Evolutionary conservation across 1,140 invertebrate species (phyloP).

Genomic region (Polypedilum pembai): DNA sequence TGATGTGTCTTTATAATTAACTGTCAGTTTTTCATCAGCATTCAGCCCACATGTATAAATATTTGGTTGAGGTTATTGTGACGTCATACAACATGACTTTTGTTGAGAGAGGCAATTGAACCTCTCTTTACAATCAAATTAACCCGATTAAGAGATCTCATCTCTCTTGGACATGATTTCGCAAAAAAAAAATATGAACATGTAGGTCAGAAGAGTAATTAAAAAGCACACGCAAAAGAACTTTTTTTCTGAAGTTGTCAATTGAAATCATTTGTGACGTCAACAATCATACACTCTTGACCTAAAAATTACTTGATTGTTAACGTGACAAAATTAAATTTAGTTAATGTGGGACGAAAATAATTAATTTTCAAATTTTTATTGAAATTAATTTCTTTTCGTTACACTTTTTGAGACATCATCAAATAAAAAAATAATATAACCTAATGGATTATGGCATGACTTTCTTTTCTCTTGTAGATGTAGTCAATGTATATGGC

Average conservation of each 20-base stretch:
- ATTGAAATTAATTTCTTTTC: conserved; percentile 10
- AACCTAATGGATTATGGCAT: conserved; percentile 25
- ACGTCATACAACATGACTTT: conserved; percentile 2
- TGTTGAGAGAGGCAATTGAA: conserved; percentile 20
- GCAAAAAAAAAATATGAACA: background rate
- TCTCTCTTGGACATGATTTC: background rate
- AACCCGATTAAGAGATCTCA: conserved; percentile 24
- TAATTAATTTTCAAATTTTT: conserved; percentile 32
- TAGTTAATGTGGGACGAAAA: conserved; percentile 29
- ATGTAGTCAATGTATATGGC: conserved; percentile 72
- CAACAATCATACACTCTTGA: background rate
- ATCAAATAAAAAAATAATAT: background rate
- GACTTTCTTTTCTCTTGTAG: conserved; percentile 54
- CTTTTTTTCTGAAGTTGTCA: background rate
- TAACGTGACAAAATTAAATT: conserved; percentile 2
- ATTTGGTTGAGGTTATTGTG: background rate
- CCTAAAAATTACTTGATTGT: background rate
- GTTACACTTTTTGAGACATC: too few relatives aligned
- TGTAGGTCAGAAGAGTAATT: background rate
- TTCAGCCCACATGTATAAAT: conserved; percentile 7
- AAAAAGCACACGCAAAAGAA: background rate
- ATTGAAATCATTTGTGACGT: conserved; percentile 4
- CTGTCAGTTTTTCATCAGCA: conserved; percentile 20
- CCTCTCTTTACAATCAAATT: conserved; percentile 7
- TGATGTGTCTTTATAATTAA: conserved; percentile 28